Evolutionary conservation across 2,888 invertebrate species (phyloP).

Genomic region (Pilophorus perplexus): DNA sequence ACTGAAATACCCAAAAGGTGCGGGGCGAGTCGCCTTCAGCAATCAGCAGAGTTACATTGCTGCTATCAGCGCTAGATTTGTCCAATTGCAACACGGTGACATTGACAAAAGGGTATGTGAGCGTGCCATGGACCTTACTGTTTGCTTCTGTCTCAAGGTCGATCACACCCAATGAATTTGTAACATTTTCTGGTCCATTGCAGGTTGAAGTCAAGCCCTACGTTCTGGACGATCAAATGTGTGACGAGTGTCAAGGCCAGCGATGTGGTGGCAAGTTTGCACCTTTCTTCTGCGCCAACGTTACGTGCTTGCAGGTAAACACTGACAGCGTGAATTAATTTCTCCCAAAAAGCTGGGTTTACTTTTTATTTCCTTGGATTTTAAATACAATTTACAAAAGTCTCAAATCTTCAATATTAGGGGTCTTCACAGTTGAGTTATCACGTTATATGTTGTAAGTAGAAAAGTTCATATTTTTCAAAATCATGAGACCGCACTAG

Average conservation of each 20-base stretch:
- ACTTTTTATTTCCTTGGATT: not conserved
- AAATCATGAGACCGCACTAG: no score
- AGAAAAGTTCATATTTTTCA: no score
- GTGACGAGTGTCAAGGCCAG: constrained; percentile 98
- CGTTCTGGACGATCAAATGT: constrained; percentile 99
- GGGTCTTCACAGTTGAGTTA: no score
- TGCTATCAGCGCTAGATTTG: constrained; percentile 96
- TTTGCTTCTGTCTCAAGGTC: not conserved
- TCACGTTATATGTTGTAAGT: no score
- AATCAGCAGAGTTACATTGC: constrained; percentile 99
- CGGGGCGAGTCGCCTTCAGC: constrained; percentile 96
- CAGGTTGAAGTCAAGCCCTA: constrained; percentile 81
- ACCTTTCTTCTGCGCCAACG: constrained; percentile 99
- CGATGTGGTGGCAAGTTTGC: constrained; percentile 98
- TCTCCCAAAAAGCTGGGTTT: no score
- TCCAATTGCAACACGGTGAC: constrained; percentile 96
- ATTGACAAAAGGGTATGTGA: constrained; percentile 78
- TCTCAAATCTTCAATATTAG: no score
- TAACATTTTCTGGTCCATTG: not conserved
- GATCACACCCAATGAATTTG: no score
- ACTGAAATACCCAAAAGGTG: constrained; percentile 98
- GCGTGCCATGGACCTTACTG: no score
- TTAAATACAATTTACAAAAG: not conserved
- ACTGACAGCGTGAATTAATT: no score
- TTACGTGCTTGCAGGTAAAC: constrained; percentile 75